Percentiles rank a stretch among this genome's conserved stretches.
phyloP scores from a whole-genome alignment of 2,888 invertebrate genomes.

The Cheilosia soror region DNA sequence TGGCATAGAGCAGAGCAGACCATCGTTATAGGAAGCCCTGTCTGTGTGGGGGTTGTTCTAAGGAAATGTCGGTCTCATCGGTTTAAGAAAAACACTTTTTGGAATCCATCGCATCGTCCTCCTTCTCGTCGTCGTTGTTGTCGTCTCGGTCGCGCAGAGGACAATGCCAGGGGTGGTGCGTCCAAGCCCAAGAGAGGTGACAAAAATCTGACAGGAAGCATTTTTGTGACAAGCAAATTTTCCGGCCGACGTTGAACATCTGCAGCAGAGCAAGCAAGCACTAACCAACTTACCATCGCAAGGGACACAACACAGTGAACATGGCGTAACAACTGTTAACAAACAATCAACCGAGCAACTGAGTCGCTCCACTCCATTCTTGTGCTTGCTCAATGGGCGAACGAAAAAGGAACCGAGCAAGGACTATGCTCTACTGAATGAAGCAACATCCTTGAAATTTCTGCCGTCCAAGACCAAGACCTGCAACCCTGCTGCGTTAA shows the following conservation, averaged over 20 bases:
- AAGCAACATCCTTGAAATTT: slow-evolving; percentile 49
- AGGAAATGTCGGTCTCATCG: slow-evolving; percentile 59
- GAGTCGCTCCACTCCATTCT: slow-evolving; percentile 23
- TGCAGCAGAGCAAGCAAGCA: slow-evolving; percentile 27
- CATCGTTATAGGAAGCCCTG: slow-evolving; percentile 7
- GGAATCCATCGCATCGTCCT: not conserved
- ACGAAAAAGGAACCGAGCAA: slow-evolving; percentile 34
- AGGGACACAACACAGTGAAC: slow-evolving; percentile 63
- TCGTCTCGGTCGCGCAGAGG: not conserved
- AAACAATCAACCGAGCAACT: slow-evolving; percentile 45
- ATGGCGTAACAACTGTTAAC: slow-evolving; percentile 65
- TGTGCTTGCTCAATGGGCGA: slow-evolving; percentile 39
- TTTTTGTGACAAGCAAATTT: slow-evolving; percentile 83
- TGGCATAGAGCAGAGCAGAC: not conserved
- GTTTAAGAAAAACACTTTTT: not conserved
- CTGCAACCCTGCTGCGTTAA: slow-evolving; percentile 44
- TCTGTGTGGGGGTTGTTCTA: slow-evolving; percentile 28
- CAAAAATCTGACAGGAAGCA: slow-evolving; percentile 81
- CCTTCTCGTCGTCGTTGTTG: not conserved
- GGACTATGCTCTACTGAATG: not conserved
- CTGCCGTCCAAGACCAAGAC: slow-evolving; percentile 31
- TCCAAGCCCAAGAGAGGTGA: slow-evolving; percentile 34
- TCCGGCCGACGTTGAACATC: slow-evolving; percentile 76
- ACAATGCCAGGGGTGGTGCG: not conserved
- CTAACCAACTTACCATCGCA: slow-evolving; percentile 60